Evolutionary conservation across 2,113 vertebrate genomes (phyloP).

Genomic region (Heloderma charlesbogerti): DNA sequence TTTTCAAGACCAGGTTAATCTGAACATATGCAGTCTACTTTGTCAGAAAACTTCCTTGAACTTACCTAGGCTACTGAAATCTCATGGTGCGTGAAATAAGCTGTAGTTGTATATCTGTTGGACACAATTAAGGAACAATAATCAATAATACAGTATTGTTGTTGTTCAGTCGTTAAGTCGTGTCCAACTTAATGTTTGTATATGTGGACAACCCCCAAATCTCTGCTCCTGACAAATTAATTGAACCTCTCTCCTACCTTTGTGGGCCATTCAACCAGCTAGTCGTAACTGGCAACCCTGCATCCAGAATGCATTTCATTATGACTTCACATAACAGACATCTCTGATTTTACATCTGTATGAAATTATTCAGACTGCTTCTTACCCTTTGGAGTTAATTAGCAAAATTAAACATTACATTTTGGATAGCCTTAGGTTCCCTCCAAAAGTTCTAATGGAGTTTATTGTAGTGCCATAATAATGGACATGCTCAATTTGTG

Average conservation of each 20-base stretch:
- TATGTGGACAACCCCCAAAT: background rate
- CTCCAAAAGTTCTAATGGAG: constrained; percentile 38
- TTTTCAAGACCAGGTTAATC: constrained; percentile 7
- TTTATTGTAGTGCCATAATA: constrained; percentile 45
- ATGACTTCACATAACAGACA: background rate
- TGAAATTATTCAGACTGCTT: constrained; percentile 39
- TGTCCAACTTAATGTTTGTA: background rate
- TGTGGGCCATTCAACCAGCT: background rate
- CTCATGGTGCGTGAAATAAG: background rate
- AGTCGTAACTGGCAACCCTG: background rate
- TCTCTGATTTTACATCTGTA: background rate
- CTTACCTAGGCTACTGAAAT: background rate
- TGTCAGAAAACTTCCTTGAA: background rate
- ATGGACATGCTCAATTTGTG: constrained; percentile 56
- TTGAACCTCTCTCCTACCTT: background rate
- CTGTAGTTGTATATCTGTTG: background rate
- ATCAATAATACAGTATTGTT: too few species aligned
- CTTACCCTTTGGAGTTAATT: constrained; percentile 50
- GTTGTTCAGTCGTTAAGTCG: too few species aligned
- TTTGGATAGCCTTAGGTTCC: constrained; percentile 50
- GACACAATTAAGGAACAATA: background rate
- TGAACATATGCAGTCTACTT: background rate
- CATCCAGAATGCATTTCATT: background rate
- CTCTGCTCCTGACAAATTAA: background rate
- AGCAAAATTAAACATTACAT: constrained; percentile 57